Percentiles rank a stretch among this genome's conserved stretches.
phyloP scores from a whole-genome alignment of 2,888 invertebrate species.

The Norana najaformis region DNA sequence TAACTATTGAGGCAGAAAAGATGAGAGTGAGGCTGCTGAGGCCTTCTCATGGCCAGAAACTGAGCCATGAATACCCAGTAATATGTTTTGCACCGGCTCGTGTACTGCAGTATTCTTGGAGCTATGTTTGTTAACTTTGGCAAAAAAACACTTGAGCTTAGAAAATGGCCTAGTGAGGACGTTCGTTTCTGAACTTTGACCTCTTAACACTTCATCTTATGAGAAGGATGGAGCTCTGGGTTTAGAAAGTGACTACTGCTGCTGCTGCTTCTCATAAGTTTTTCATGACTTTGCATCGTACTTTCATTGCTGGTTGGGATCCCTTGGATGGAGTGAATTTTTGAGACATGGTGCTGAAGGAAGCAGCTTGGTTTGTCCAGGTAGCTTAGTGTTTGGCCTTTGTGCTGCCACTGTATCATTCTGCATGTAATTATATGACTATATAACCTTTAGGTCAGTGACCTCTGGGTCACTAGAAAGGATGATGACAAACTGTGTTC shows the following conservation, averaged over 20 bases:
- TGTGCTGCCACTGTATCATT: not conserved
- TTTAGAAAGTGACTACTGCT: not conserved
- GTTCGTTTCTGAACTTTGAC: not conserved
- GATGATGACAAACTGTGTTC: too few relatives aligned
- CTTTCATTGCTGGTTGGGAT: not conserved
- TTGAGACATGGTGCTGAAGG: not conserved
- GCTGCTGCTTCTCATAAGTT: too few relatives aligned
- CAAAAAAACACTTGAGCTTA: not conserved
- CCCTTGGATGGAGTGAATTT: not conserved
- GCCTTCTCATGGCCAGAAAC: not conserved
- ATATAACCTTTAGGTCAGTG: too few relatives aligned
- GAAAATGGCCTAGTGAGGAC: not conserved
- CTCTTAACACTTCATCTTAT: not conserved
- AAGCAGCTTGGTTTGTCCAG: not conserved
- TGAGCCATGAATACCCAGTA: not conserved
- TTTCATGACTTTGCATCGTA: not conserved
- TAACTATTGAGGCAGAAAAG: not conserved
- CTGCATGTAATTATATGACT: too few relatives aligned
- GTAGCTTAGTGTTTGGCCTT: not conserved
- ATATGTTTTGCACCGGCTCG: not conserved
- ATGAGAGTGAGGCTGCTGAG: not conserved
- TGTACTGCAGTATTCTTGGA: not conserved
- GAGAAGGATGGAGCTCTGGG: not conserved
- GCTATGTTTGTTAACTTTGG: not conserved
- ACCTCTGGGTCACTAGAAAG: too few relatives aligned